Conservation (phyloP, 2,113 vertebrate species). For the Vimba vimba region DNA sequence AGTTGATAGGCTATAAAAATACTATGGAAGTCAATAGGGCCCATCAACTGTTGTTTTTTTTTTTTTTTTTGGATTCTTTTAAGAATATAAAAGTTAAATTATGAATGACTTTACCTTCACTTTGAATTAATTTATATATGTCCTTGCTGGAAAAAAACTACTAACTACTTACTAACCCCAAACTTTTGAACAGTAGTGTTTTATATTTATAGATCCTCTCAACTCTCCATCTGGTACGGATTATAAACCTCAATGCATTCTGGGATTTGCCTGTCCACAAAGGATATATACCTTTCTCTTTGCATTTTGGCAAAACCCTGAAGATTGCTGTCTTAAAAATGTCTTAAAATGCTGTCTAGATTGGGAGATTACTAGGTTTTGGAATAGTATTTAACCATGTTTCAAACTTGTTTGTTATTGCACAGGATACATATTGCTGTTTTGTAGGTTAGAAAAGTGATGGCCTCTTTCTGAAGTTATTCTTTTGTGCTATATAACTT, state of each 20-base stretch:
- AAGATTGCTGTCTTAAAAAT: no score
- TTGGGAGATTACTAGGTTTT: background rate
- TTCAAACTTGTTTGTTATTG: background rate
- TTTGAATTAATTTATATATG: background rate
- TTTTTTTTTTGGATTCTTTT: background rate
- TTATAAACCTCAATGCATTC: background rate
- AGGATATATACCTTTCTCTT: background rate
- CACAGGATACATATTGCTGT: background rate
- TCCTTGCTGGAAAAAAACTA: no score
- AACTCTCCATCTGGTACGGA: background rate
- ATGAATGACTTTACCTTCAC: background rate
- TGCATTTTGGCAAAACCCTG: background rate
- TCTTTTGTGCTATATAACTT: background rate
- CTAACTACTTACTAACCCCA: background rate
- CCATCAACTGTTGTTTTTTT: no score
- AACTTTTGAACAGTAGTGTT: background rate
- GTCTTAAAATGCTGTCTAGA: background rate
- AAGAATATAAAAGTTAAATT: background rate
- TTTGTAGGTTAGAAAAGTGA: constrained; percentile 12
- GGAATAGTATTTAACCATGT: background rate
- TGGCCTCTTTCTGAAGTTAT: background rate
- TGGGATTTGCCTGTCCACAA: background rate
- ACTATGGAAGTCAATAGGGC: no score
- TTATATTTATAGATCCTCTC: background rate
- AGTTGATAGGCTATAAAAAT: no score